Percentiles rank a stretch among this genome's conserved stretches.
Conservation (phyloP, 2,113 vertebrate species). For the Steatornis caripensis region DNA sequence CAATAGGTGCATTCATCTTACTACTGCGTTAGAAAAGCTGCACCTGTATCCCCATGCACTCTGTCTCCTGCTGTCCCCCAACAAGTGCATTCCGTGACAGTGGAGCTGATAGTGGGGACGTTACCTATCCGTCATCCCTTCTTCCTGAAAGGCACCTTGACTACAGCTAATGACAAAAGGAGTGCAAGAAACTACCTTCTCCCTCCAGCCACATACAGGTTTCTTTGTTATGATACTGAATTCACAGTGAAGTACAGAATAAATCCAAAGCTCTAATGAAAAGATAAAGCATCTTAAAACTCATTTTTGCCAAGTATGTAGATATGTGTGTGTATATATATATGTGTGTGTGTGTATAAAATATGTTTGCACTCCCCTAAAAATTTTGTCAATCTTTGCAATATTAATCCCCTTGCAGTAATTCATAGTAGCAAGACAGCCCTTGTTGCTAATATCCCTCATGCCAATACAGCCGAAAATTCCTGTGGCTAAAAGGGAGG, state of each 20-base stretch:
- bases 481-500: background rate
- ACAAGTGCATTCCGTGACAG: constrained; percentile 57
- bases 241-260: background rate
- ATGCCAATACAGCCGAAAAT: background rate
- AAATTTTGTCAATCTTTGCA: background rate
- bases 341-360: background rate
- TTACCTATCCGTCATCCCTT: constrained; percentile 73
- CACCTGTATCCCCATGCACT: constrained; percentile 68
- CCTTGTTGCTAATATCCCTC: background rate
- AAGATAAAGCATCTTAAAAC: background rate
- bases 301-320: background rate
- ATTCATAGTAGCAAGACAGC: background rate
- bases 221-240: constrained; percentile 4
- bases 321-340: too few species aligned
- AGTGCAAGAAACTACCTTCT: constrained; percentile 27
- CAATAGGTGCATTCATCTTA: constrained; percentile 78
- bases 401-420: background rate
- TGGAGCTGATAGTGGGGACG: constrained; percentile 34
- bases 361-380: background rate
- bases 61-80: constrained; percentile 63
- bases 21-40: constrained; percentile 48
- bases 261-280: background rate
- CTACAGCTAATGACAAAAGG: constrained; percentile 51
- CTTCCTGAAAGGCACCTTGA: constrained; percentile 81
- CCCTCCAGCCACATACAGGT: background rate